Evolutionary conservation across 2,888 invertebrate species (phyloP), one percentile per base, ranked within the genome.

Genomic region (Himalopsyche kuldschensis): DNA sequence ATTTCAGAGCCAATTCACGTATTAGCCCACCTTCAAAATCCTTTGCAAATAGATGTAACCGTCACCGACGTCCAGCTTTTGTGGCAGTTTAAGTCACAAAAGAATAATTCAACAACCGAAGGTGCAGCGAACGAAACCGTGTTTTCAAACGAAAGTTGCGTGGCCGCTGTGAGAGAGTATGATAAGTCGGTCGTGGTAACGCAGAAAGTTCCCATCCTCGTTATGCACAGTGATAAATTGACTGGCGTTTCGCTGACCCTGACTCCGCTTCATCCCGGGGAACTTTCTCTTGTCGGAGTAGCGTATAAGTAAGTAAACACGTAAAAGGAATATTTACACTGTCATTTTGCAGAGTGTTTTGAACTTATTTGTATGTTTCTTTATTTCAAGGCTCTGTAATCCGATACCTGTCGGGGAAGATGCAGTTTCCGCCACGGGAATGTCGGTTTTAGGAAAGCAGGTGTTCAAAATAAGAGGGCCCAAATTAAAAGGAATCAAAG

Each of bases 1-100:
- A 80, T 86, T 89, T 90, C 90, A 94, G 98, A 98, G 89, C 95
- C 96, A 0, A 94, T 98, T 81, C 95, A 95, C 89, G 92, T 98
- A 81, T 94, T 95, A 63, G 91, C 98, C 32, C 93, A 94, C 80
- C 91, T 98, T 86, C 92, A 93, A 86, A 97, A 97, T 90, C 95
- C 95, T 0, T 89, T 97, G 79, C 94, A 95, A 88, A 94, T 97
- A 86, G 90, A 94, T 0, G 89, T 97, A 86, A 91, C 94, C 69
- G 89, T 97, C 83, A 93, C 93, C 86, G 94, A 96, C 87, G 91
- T 97, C 11, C 93, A 93, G 87, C 90, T 97, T 75, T 89, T 96
- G 41, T 97, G 97, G 96, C 92, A 91, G 81, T 96, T 95, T 87
- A 87, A 86, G 77, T 86, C 88, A n/a, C 82, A 80, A 27, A 88